Base-by-base conservation (phyloP, 1,140 invertebrate species). In the Condylostylus longicornis region DNA sequence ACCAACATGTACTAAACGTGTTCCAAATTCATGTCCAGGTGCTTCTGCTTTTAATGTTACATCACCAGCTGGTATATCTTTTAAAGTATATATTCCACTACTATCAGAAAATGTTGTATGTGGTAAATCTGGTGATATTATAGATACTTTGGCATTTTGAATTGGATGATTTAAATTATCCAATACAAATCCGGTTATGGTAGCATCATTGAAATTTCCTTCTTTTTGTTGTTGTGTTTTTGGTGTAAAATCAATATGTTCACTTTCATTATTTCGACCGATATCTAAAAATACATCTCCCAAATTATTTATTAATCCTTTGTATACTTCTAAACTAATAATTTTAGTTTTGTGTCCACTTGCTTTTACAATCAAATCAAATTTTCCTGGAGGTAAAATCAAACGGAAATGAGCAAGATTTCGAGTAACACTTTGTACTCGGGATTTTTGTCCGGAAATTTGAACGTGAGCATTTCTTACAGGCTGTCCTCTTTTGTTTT, bases 321-420 rank as follows among this genome's bases (percentile, higher is more conserved):
- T 48, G 8, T 48, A 42, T 0, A 75, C 54, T 10, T 58, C 33
- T 3, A 68, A 40, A 15, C 46, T 49, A 2, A 64, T 33, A 3
- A 46, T 42, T 50, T 70, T 61, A 2, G 69, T 65, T 10, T 61
- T 46, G 44, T 78, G 77, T 25, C 64, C 64, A 29, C 70, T 61
- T 18, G 71, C 74, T 1, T 64, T 61, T 3, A 79, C 60, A 30
- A 68, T 59, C 2, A 82, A 44, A 2, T 55, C 55, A 45, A 82
- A 80, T 14, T 63, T 50, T 0, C 77, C 79, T 5, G 71, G 63
- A 6, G 75, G 68, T 25, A 85, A 52, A 51, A 77, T 70, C 18
- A 76, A 63, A 45, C 75, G 74, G 53, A 78, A 84, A 42, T 71
- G 69, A 0, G 76, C 81, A 41, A 66, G 64, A 51, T 79, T 82